These are phyloP conservation scores for Lasius fuliginosus DNA, from an alignment of 2,888 invertebrate genomes.

Conservation along the genomic window DNA sequence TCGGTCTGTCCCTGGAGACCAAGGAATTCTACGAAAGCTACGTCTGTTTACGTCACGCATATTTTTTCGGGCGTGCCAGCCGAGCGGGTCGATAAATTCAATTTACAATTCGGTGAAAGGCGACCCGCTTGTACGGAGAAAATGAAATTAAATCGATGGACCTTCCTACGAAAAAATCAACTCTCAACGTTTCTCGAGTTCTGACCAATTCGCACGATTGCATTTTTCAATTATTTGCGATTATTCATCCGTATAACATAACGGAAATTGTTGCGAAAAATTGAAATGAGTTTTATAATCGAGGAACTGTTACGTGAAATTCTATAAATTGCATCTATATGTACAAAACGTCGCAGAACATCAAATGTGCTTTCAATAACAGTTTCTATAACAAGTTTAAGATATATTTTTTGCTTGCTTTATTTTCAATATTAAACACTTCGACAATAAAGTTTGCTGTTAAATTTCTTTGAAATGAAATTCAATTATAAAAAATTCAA, in stretches of 20 bases:
- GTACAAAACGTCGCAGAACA: neutral
- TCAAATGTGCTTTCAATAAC: neutral
- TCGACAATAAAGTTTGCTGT: neutral
- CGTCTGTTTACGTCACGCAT: slow-evolving; percentile 35
- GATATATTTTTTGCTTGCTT: neutral
- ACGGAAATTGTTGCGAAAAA: slow-evolving; percentile 13
- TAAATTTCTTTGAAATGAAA: neutral
- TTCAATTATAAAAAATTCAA: no score
- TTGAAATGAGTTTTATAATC: neutral
- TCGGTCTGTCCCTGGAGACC: slow-evolving; percentile 2
- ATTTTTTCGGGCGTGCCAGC: slow-evolving; percentile 17
- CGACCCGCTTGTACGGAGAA: slow-evolving; percentile 14
- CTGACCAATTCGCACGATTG: slow-evolving; percentile 2
- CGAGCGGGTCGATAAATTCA: slow-evolving; percentile 28
- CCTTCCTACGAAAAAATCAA: neutral
- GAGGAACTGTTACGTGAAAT: neutral
- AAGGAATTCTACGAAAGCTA: slow-evolving; percentile 31
- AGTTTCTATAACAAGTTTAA: neutral
- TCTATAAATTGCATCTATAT: neutral
- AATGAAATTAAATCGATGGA: slow-evolving; percentile 43
- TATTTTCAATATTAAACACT: neutral
- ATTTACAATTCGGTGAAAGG: slow-evolving; percentile 46
- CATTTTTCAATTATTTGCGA: slow-evolving; percentile 32
- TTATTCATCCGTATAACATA: slow-evolving; percentile 8
- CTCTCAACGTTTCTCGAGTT: neutral